These are phyloP conservation scores for Tetanocera ferruginea DNA, from an alignment of 2,888 invertebrate species.

Conservation along the genomic window DNA sequence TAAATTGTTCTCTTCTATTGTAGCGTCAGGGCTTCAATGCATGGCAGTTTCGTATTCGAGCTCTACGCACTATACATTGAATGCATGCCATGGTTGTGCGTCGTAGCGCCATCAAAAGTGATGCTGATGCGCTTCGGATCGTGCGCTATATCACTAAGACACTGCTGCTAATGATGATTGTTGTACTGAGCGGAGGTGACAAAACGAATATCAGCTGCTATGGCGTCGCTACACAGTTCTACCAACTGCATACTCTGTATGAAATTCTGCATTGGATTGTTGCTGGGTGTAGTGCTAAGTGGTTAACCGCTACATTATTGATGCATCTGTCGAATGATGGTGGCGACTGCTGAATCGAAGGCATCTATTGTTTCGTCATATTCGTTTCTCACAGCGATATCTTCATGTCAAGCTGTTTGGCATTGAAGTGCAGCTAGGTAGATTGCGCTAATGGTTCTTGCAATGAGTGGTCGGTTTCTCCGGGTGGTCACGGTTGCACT, in stretches of 20 bases:
- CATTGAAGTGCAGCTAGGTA: no score
- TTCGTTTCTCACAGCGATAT: conserved; percentile 63
- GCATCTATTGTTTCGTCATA: no score
- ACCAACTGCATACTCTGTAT: conserved; percentile 65
- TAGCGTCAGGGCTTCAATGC: conserved; percentile 70
- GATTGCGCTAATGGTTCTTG: no score
- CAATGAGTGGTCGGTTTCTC: no score
- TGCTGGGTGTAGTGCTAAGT: conserved; percentile 60
- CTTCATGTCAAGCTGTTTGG: no score
- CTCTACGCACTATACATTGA: no score
- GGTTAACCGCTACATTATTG: conserved; percentile 26
- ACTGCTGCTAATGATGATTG: conserved; percentile 48
- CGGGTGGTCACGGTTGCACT: no score
- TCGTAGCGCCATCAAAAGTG: conserved; percentile 36
- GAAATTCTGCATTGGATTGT: conserved; percentile 65
- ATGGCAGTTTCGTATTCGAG: conserved; percentile 71
- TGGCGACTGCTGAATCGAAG: conserved; percentile 60
- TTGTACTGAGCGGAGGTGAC: no score
- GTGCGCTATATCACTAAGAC: conserved; percentile 44
- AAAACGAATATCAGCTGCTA: conserved; percentile 40
- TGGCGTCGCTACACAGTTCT: conserved; percentile 52
- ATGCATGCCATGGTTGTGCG: no score
- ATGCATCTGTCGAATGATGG: conserved; percentile 48
- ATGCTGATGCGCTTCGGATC: conserved; percentile 63
- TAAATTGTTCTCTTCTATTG: conserved; percentile 72